These are phyloP conservation scores for Gopherus flavomarginatus DNA, from an alignment of 2,113 vertebrate species.

Conservation along the genomic window DNA sequence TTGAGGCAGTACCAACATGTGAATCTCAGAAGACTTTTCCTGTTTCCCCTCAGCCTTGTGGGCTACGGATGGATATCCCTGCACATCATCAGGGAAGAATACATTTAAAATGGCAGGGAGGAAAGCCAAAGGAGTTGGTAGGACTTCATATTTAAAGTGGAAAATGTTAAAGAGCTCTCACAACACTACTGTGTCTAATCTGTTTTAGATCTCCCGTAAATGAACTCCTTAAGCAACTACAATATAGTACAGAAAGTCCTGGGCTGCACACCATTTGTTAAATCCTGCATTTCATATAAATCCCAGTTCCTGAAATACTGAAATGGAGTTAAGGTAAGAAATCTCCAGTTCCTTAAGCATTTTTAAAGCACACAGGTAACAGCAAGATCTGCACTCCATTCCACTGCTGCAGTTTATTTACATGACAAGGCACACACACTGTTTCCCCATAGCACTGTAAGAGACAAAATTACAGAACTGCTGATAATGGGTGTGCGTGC, in stretches of 20 bases:
- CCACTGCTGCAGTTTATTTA: neutral
- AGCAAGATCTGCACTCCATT: neutral
- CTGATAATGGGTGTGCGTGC: slow-evolving; percentile 35
- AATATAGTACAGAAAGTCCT: fast-evolving
- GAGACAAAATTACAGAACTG: neutral
- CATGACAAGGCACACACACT: neutral
- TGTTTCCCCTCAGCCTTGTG: neutral
- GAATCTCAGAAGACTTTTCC: neutral
- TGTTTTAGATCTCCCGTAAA: fast-evolving
- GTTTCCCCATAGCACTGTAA: neutral
- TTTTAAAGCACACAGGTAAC: neutral
- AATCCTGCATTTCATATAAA: neutral
- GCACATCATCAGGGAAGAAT: neutral
- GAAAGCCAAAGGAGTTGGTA: neutral
- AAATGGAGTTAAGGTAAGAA: neutral
- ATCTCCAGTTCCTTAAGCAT: neutral
- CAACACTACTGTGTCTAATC: neutral
- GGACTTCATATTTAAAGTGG: neutral
- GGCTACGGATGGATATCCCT: fast-evolving
- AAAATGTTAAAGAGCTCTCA: neutral
- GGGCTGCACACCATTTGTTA: fast-evolving
- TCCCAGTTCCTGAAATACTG: fast-evolving
- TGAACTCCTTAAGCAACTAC: neutral
- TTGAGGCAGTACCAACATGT: fast-evolving
- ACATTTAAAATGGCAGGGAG: fast-evolving